phyloP scores from a whole-genome alignment of 2,888 invertebrate species.

The Lepidocyrtoides sp. region DNA sequence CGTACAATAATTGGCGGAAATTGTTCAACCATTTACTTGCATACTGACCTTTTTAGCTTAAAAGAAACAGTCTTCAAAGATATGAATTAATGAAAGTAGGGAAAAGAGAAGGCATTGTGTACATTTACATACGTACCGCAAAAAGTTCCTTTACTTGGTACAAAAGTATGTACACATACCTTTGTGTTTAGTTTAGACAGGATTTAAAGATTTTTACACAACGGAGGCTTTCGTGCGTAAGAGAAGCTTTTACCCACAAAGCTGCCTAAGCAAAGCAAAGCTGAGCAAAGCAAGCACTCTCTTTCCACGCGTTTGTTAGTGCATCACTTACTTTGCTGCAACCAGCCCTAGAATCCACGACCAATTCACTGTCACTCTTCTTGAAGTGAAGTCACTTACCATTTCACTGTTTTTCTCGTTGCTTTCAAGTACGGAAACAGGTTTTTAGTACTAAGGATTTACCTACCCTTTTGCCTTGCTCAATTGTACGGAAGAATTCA shows the following conservation, averaged over 20 bases:
- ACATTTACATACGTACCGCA: too few species aligned
- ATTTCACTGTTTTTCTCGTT: neutral
- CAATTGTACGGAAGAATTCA: neutral
- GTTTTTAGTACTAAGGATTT: neutral
- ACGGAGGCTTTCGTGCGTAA: neutral
- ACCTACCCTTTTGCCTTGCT: neutral
- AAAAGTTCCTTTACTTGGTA: too few species aligned
- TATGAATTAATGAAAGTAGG: too few species aligned
- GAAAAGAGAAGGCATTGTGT: too few species aligned
- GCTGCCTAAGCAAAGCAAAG: too few species aligned
- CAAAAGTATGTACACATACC: neutral
- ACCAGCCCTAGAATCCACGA: neutral
- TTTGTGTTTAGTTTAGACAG: neutral
- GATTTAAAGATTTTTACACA: neutral
- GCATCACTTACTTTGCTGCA: too few species aligned
- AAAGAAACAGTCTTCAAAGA: too few species aligned
- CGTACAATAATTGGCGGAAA: constrained; percentile 17
- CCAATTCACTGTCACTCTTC: neutral
- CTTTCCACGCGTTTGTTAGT: too few species aligned
- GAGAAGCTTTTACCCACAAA: neutral
- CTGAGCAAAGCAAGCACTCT: too few species aligned
- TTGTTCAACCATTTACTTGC: constrained; percentile 44
- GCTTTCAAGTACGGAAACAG: too few species aligned
- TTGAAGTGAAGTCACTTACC: too few species aligned
- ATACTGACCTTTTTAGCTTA: too few species aligned